phyloP scores from a whole-genome alignment of 2,797 vertebrate species.

The Phoxinus dragarum region DNA sequence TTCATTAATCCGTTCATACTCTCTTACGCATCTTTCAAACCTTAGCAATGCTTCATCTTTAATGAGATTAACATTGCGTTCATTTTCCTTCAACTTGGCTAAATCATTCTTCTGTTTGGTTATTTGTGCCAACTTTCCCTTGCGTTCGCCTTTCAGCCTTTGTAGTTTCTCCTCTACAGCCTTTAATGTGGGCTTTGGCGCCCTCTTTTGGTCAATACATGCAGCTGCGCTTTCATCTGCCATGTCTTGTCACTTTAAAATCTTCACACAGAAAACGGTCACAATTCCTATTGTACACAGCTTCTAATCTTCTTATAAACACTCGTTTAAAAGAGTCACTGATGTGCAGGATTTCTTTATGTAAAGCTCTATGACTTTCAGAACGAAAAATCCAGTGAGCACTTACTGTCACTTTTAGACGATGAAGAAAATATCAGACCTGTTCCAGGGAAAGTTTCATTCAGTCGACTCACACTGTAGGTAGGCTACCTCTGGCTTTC shows the following conservation, averaged over 20 bases:
- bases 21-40: background rate
- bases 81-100: constrained; percentile 12
- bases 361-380: constrained; percentile 10
- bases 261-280: background rate
- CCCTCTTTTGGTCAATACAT: constrained; percentile 18
- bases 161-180: constrained; percentile 36
- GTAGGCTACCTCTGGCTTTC: background rate
- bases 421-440: too few species aligned
- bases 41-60: constrained; percentile 9
- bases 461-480: background rate
- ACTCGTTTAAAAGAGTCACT: background rate
- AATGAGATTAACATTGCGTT: constrained; percentile 23
- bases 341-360: constrained; percentile 3
- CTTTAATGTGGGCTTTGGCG: constrained; percentile 34
- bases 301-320: constrained; percentile 34
- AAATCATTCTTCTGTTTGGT: constrained; percentile 13
- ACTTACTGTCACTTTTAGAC: background rate
- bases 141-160: constrained; percentile 6
- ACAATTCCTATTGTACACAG: constrained; percentile 16
- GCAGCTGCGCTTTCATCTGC: constrained; percentile 17
- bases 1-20: constrained; percentile 6
- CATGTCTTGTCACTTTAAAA: background rate
- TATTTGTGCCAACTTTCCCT: constrained; percentile 32
- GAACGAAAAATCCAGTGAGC: background rate
- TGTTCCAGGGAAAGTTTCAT: background rate